Conservation (phyloP, 2,113 vertebrate genomes). For the Ptilorrhoa leucosticta region DNA sequence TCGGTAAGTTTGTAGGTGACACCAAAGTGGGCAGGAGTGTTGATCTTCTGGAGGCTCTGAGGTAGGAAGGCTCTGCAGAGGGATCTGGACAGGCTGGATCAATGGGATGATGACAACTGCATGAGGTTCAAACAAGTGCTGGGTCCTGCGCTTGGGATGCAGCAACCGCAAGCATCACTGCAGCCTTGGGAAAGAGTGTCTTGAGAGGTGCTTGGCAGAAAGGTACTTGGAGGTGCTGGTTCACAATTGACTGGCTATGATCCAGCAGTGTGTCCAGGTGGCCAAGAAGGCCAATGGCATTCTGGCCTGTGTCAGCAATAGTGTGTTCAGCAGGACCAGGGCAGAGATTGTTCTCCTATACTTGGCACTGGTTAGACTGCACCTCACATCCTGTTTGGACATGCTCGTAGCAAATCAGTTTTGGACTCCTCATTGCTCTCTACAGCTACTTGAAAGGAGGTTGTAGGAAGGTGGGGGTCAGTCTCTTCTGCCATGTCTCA, state of each 20-base stretch:
- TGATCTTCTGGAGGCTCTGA: neutral
- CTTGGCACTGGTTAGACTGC: neutral
- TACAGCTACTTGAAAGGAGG: neutral
- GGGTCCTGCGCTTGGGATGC: neutral
- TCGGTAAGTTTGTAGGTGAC: rapidly evolving
- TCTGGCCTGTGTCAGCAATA: neutral
- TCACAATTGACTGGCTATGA: neutral
- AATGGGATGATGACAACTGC: neutral
- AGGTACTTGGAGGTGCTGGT: neutral
- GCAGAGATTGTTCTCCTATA: neutral
- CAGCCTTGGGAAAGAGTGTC: neutral
- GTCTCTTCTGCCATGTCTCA: neutral
- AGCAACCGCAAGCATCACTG: neutral
- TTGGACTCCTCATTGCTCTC: neutral
- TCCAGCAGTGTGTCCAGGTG: neutral
- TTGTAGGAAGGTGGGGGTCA: neutral
- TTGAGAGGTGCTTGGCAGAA: neutral
- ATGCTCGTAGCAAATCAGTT: neutral
- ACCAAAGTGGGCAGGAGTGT: no score
- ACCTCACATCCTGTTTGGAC: neutral
- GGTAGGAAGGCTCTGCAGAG: neutral
- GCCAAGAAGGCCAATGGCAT: no score
- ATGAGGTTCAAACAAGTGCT: neutral
- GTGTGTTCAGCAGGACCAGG: neutral
- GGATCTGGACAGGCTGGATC: neutral